A percentile compares a stretch with the other conserved stretches of the same genome.
phyloP scores from a whole-genome alignment of 2,113 vertebrate genomes.

The Herpetotheres cachinnans region DNA sequence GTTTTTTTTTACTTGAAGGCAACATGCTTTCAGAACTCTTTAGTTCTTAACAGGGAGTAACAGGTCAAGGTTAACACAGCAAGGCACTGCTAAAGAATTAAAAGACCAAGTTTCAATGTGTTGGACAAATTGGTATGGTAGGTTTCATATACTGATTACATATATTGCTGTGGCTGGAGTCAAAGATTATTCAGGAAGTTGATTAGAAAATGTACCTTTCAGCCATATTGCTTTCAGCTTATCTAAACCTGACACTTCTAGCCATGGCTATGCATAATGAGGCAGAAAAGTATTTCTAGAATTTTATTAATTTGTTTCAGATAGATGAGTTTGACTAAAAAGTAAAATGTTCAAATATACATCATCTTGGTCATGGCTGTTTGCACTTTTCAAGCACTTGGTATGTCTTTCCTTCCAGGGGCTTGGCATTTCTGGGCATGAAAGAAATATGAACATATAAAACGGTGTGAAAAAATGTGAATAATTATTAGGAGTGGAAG shows the following conservation, averaged over 20 bases:
- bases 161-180: slow-evolving; percentile 23
- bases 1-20: background rate
- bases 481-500: background rate
- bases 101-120: slow-evolving; percentile 4
- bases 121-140: slow-evolving; percentile 10
- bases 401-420: background rate
- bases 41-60: background rate
- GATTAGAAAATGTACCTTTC: slow-evolving; percentile 60
- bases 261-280: background rate
- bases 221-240: slow-evolving; percentile 54
- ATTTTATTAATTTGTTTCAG: slow-evolving; percentile 38
- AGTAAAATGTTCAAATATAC: background rate
- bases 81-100: slow-evolving; percentile 38
- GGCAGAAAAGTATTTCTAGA: slow-evolving; percentile 13
- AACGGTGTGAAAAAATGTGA: background rate
- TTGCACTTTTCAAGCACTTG: background rate
- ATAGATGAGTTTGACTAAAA: slow-evolving; percentile 33
- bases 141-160: slow-evolving; percentile 49
- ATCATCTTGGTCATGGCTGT: background rate
- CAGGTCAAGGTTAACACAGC: background rate
- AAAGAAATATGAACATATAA: background rate
- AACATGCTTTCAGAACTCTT: background rate
- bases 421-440: background rate
- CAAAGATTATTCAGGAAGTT: slow-evolving; percentile 58
- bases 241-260: slow-evolving; percentile 47